Conservation (phyloP, 30 jellyfish, hydroid and myxozoan species). For the Hydra vulgaris region DNA sequence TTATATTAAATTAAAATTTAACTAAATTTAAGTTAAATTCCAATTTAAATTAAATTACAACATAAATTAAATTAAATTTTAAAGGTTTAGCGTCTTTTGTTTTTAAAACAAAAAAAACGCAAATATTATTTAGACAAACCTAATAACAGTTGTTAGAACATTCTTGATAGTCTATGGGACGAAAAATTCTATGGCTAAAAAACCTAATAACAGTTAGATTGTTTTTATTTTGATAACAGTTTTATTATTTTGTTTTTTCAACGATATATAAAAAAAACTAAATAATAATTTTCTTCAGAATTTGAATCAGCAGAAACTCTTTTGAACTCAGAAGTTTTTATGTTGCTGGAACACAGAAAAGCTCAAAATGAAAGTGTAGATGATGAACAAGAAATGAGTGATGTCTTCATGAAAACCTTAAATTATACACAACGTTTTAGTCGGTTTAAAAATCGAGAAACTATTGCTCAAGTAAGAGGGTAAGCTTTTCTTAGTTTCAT, state of each 20-base stretch:
- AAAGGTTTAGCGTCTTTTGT: too few relatives aligned
- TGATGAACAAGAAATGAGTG: conserved; percentile 96
- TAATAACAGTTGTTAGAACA: too few relatives aligned
- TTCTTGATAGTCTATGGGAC: too few relatives aligned
- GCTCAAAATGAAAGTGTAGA: conserved; percentile 92
- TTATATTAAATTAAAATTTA: too few relatives aligned
- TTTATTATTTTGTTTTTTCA: not conserved
- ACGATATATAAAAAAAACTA: too few relatives aligned
- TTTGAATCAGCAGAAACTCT: conserved; percentile 88
- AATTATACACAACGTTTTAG: conserved; percentile 89
- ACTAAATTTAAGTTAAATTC: too few relatives aligned
- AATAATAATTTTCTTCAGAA: conserved; percentile 35
- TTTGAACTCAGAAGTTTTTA: conserved; percentile 81
- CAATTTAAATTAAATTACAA: too few relatives aligned
- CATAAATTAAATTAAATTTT: too few relatives aligned
- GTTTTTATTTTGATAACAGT: not conserved
- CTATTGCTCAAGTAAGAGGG: conserved; percentile 99
- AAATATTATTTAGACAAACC: too few relatives aligned
- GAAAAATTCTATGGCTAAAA: too few relatives aligned
- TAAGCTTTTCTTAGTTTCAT: conserved; percentile 22
- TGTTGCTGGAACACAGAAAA: conserved; percentile 95
- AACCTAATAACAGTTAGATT: too few relatives aligned
- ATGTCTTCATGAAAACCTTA: conserved; percentile 77
- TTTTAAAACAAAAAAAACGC: too few relatives aligned
- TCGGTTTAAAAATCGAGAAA: conserved; percentile 87